Evolutionary conservation across 1,140 invertebrate species (phyloP).

Genomic region (Branchinecta lynchi): DNA sequence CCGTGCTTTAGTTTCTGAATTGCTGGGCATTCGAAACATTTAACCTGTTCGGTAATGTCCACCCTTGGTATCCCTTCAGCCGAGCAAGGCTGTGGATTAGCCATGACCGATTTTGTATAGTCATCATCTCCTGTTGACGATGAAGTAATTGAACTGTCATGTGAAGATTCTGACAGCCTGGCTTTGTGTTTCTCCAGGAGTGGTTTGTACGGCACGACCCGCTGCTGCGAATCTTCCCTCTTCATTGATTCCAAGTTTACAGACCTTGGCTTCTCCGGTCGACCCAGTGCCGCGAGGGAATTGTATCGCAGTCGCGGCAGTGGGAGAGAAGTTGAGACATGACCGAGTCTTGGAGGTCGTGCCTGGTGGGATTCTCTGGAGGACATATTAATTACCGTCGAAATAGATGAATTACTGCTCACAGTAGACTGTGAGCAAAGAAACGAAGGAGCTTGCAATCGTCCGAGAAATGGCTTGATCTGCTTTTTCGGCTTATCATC

Average conservation of each 20-base stretch:
- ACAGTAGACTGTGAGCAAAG: neutral
- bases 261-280: constrained; percentile 2
- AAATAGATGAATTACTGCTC: neutral
- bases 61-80: neutral
- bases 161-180: neutral
- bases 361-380: neutral
- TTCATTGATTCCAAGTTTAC: neutral
- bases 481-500: neutral
- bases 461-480: neutral
- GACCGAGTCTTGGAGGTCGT: neutral
- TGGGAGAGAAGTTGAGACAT: neutral
- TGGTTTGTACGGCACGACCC: neutral
- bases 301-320: neutral
- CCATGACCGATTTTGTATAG: neutral
- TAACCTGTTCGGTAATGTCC: neutral
- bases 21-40: neutral
- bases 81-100: neutral
- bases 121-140: neutral
- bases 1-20: neutral
- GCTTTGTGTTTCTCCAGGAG: neutral
- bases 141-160: neutral
- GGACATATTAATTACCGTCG: neutral
- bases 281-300: neutral
- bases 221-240: neutral
- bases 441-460: neutral